phyloP scores from a whole-genome alignment of 1,140 invertebrate genomes.

The Brachionus calyciflorus region DNA sequence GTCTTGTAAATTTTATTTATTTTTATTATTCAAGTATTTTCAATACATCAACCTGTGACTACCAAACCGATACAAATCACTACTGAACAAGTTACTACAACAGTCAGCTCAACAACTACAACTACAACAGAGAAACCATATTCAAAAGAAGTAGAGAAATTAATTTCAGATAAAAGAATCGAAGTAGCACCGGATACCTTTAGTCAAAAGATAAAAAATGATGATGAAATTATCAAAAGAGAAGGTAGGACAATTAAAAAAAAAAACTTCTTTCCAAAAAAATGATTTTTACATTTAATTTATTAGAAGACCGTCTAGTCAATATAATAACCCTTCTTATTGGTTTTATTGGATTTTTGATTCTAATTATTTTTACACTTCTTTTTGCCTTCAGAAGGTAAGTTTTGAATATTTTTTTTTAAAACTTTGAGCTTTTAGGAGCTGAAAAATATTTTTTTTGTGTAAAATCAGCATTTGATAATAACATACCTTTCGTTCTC shows the following conservation, averaged over 20 bases:
- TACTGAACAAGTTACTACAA: background rate
- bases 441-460: too few relatives aligned
- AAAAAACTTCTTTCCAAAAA: background rate
- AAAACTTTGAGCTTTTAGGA: too few relatives aligned
- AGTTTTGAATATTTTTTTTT: background rate
- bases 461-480: too few relatives aligned
- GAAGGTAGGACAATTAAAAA: conserved; percentile 4
- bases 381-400: conserved; percentile 1
- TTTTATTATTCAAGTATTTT: background rate
- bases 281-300: background rate
- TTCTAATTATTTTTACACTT: conserved; percentile 15
- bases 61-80: background rate
- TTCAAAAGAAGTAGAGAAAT: background rate
- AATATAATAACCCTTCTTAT: conserved; percentile 12
- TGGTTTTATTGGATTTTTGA: background rate
- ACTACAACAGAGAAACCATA: background rate
- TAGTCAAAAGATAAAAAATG: conserved; percentile 17
- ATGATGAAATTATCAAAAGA: conserved; percentile 1
- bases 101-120: background rate
- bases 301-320: conserved; percentile 6
- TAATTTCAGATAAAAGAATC: background rate
- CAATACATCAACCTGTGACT: background rate
- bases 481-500: too few relatives aligned
- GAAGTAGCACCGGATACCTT: background rate
- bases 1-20: background rate